A percentile compares a stretch with the other conserved stretches of the same genome.
Conservation (phyloP, 2,797 vertebrate genomes). For the Argyrosomus regius region DNA sequence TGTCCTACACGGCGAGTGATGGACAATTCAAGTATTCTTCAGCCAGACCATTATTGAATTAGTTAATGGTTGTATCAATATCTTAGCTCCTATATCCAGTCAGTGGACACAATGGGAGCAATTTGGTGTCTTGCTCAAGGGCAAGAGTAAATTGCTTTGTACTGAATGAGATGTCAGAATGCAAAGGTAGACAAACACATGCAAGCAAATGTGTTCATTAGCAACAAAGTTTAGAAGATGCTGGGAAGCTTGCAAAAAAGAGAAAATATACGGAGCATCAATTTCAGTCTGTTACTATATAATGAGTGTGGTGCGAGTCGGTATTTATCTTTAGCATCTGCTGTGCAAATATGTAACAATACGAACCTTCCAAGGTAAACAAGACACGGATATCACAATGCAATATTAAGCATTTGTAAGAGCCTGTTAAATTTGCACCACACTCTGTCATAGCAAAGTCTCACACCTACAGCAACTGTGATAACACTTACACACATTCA, state of each 20-base stretch:
- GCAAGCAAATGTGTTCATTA: neutral
- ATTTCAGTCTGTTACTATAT: constrained; percentile 6
- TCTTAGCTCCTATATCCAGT: neutral
- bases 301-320: constrained; percentile 30
- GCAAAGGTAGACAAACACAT: neutral
- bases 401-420: constrained; percentile 43
- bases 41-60: neutral
- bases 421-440: constrained; percentile 56
- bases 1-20: no score
- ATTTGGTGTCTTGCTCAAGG: neutral
- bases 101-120: neutral
- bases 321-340: constrained; percentile 47
- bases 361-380: constrained; percentile 49
- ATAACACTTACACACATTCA: constrained; percentile 68
- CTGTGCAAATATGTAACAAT: constrained; percentile 48
- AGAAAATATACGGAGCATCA: neutral
- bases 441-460: constrained; percentile 67
- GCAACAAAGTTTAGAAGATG: neutral
- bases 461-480: constrained; percentile 76
- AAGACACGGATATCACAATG: constrained; percentile 51
- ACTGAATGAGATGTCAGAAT: neutral
- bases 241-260: neutral
- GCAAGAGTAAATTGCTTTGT: neutral
- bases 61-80: neutral
- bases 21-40: neutral